These are phyloP conservation scores for Yponomeuta plumbellus DNA, from an alignment of 2,888 invertebrate genomes.

Conservation along the genomic window DNA sequence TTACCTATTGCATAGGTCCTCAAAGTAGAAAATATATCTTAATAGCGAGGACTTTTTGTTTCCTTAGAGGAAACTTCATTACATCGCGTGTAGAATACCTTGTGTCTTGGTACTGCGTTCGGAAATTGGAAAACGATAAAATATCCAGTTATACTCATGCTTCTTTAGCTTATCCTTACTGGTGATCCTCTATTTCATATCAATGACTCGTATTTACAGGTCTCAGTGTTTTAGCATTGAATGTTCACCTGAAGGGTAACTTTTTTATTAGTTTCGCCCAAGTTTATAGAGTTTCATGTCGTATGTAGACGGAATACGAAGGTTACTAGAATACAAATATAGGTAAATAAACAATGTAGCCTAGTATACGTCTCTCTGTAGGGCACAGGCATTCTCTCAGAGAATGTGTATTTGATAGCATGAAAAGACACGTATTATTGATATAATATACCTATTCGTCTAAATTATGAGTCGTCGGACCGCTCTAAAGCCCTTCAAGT, in stretches of 20 bases:
- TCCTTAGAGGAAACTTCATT: neutral
- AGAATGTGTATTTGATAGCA: too few species aligned
- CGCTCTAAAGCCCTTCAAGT: too few species aligned
- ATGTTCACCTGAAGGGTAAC: neutral
- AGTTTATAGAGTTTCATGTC: neutral
- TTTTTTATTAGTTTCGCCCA: neutral
- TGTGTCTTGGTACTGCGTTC: neutral
- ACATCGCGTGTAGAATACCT: neutral
- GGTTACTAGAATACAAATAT: too few species aligned
- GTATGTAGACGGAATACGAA: neutral
- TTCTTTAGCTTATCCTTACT: slow-evolving; percentile 17
- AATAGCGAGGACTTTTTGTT: neutral
- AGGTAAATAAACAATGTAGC: too few species aligned
- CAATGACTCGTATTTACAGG: slow-evolving; percentile 12
- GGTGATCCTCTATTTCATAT: slow-evolving; percentile 24
- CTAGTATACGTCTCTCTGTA: too few species aligned
- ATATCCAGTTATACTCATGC: neutral
- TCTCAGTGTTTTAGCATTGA: neutral
- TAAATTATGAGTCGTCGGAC: too few species aligned
- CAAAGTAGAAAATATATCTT: too few species aligned
- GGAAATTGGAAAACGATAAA: slow-evolving; percentile 1
- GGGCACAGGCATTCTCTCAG: too few species aligned
- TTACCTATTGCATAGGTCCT: too few species aligned
- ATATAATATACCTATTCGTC: too few species aligned
- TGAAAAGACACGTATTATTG: too few species aligned